phyloP scores from a whole-genome alignment of 2,797 vertebrate genomes.

The Syncerus caffer region DNA sequence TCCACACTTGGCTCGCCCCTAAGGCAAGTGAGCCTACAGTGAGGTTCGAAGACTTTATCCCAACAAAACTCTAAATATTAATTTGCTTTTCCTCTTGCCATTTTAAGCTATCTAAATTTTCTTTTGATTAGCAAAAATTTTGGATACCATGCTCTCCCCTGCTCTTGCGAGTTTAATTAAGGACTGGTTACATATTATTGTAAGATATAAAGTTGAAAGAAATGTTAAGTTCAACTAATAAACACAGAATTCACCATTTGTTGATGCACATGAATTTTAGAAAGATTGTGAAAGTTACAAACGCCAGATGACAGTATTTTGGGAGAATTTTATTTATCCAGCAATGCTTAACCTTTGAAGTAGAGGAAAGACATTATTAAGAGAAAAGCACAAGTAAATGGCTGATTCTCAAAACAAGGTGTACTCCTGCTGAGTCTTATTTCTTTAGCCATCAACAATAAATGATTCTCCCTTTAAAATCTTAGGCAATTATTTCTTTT shows the following conservation, averaged over 20 bases:
- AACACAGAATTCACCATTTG: background rate
- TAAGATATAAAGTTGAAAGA: background rate
- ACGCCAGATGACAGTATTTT: background rate
- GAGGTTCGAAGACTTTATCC: background rate
- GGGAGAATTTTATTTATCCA: background rate
- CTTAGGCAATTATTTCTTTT: background rate
- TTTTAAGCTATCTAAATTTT: background rate
- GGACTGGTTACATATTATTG: background rate
- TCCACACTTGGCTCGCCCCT: background rate
- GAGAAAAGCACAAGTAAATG: background rate
- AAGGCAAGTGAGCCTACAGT: background rate
- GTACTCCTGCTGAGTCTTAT: background rate
- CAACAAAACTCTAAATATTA: background rate
- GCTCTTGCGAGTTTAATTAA: background rate
- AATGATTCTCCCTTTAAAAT: background rate
- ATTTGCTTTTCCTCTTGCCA: background rate
- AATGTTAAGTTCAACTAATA: background rate
- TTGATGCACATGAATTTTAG: background rate
- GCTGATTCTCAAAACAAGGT: background rate
- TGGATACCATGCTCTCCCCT: background rate
- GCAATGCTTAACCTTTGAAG: background rate
- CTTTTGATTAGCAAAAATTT: background rate
- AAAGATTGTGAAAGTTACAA: background rate
- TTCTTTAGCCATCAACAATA: slow-evolving; percentile 32
- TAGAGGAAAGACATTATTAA: background rate